These are phyloP conservation scores for Sympetrum striolatum DNA, from an alignment of 2,888 invertebrate species.

Conservation along the genomic window DNA sequence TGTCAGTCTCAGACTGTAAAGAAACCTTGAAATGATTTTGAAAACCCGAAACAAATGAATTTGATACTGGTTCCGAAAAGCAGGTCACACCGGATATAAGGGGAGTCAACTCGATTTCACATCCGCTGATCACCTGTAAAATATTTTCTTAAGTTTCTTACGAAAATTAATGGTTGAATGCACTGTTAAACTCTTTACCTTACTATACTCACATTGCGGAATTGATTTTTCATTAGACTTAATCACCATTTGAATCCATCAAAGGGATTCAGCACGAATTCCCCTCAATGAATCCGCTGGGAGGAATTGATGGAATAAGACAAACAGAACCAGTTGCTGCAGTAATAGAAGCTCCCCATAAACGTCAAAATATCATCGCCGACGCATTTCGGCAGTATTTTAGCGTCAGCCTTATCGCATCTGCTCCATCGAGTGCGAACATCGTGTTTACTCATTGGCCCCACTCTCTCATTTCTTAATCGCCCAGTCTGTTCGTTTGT, in stretches of 20 bases:
- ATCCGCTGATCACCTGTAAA: background rate
- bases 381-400: background rate
- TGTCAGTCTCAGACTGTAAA: background rate
- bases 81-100: background rate
- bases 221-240: no score
- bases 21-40: background rate
- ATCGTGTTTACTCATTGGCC: background rate
- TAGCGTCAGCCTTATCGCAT: background rate
- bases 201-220: no score
- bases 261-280: no score
- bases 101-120: background rate
- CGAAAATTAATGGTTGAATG: no score
- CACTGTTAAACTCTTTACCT: no score
- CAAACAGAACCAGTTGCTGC: no score
- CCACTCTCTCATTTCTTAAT: background rate
- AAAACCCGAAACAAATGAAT: background rate
- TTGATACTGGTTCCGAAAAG: background rate
- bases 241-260: no score
- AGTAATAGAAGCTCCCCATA: background rate
- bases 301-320: no score
- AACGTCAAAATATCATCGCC: background rate
- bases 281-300: no score
- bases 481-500: background rate
- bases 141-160: background rate
- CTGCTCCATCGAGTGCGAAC: background rate